A percentile compares a stretch with the other conserved stretches of the same genome.
Conservation (phyloP, 1,140 invertebrate genomes). For the Orius laevigatus region DNA sequence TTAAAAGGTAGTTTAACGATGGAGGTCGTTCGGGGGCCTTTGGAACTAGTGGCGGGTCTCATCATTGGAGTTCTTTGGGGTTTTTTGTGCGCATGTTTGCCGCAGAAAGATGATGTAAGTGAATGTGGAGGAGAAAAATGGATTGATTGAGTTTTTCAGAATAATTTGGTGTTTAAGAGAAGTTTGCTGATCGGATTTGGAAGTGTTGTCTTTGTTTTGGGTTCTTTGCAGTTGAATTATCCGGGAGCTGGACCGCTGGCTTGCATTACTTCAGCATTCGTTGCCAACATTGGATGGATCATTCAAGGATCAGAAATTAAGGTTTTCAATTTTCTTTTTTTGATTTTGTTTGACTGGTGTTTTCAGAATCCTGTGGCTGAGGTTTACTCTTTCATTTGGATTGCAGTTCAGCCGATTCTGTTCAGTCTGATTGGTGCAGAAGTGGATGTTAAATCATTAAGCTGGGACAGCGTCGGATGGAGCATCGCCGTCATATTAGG, state of each 20-base stretch:
- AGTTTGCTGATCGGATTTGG: slow-evolving; percentile 35
- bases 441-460: slow-evolving; percentile 22
- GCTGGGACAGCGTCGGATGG: slow-evolving; percentile 30
- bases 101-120: slow-evolving; percentile 26
- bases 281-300: slow-evolving; percentile 36
- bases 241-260: slow-evolving; percentile 44
- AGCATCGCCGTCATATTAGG: slow-evolving; percentile 25
- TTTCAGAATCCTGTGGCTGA: neutral
- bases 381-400: neutral
- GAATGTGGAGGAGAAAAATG: neutral
- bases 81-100: slow-evolving; percentile 29
- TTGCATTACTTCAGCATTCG: slow-evolving; percentile 41
- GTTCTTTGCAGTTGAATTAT: slow-evolving; percentile 37
- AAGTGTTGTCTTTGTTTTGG: slow-evolving; percentile 41
- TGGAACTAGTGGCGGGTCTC: slow-evolving; percentile 34
- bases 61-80: slow-evolving; percentile 33
- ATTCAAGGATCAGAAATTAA: slow-evolving; percentile 19
- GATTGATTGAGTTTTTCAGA: slow-evolving; percentile 16
- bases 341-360: slow-evolving; percentile 27
- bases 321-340: slow-evolving; percentile 17
- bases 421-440: slow-evolving; percentile 8
- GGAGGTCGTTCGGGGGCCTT: slow-evolving; percentile 34
- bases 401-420: slow-evolving; percentile 3
- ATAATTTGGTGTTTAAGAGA: slow-evolving; percentile 28
- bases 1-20: slow-evolving; percentile 12